Percentiles rank a stretch among this genome's conserved stretches.
Evolutionary conservation across 2,888 invertebrate species (phyloP).

Genomic region (Dimorphilus gyrociliatus): DNA sequence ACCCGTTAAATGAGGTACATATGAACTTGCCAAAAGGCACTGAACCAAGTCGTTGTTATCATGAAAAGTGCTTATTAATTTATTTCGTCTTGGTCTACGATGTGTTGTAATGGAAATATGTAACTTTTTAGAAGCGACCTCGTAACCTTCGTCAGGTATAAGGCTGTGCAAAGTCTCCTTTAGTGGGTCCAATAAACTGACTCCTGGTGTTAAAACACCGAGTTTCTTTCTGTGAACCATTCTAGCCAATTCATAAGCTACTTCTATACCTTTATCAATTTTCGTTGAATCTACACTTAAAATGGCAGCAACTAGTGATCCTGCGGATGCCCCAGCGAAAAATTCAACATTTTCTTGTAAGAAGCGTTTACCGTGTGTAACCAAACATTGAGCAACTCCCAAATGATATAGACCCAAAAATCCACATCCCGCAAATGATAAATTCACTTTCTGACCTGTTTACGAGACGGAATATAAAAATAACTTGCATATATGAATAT

Average conservation of each 20-base stretch:
- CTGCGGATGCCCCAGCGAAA: slow-evolving; percentile 58
- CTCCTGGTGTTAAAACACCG: slow-evolving; percentile 87
- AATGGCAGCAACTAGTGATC: slow-evolving; percentile 68
- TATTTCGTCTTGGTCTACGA: too few relatives aligned
- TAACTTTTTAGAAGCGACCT: slow-evolving; percentile 66
- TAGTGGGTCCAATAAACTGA: slow-evolving; percentile 73
- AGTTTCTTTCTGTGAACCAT: slow-evolving; percentile 65
- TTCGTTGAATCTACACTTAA: too few relatives aligned
- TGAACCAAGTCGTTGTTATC: slow-evolving; percentile 67
- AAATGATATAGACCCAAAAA: slow-evolving; percentile 97
- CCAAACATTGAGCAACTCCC: slow-evolving; percentile 86
- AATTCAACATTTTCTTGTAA: slow-evolving; percentile 38
- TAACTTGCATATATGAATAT: too few relatives aligned
- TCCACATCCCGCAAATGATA: slow-evolving; percentile 96
- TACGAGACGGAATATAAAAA: too few relatives aligned
- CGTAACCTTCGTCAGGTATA: slow-evolving; percentile 57
- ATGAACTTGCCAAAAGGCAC: slow-evolving; percentile 30
- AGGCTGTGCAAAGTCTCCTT: slow-evolving; percentile 58
- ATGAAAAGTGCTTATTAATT: slow-evolving; percentile 75
- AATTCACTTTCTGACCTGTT: slow-evolving; percentile 5
- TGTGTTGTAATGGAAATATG: slow-evolving; percentile 85
- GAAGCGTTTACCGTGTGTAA: slow-evolving; percentile 84
- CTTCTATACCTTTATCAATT: slow-evolving; percentile 74
- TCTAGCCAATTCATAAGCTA: slow-evolving; percentile 66
- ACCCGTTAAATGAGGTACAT: slow-evolving; percentile 45